phyloP scores from a whole-genome alignment of 2,797 vertebrate species.

The Myripristis jacobus region DNA sequence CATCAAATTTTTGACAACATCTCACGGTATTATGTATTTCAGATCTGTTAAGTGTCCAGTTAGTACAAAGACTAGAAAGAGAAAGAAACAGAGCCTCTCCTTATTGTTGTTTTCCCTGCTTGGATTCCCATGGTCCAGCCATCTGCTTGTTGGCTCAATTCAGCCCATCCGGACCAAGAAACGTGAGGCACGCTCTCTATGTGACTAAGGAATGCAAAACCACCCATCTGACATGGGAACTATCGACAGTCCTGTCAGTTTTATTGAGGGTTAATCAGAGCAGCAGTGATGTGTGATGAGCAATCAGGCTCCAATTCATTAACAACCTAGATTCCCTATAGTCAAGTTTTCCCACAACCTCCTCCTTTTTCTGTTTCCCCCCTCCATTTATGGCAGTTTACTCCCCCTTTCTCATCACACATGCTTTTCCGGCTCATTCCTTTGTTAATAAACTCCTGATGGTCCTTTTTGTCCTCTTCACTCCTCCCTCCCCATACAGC shows the following conservation, averaged over 20 bases:
- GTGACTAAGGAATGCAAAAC: constrained; percentile 41
- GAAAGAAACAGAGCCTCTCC: constrained; percentile 33
- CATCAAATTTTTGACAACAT: constrained; percentile 11
- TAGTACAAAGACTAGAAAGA: constrained; percentile 2
- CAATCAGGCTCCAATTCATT: background rate
- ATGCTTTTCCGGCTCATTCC: background rate
- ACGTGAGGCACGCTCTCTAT: constrained; percentile 24
- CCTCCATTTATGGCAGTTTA: background rate
- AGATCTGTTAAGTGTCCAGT: constrained; percentile 15
- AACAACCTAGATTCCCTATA: background rate
- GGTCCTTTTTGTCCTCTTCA: background rate
- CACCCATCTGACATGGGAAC: constrained; percentile 30
- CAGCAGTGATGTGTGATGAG: background rate
- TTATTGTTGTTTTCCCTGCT: constrained; percentile 49
- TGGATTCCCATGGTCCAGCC: constrained; percentile 52
- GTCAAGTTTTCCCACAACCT: background rate
- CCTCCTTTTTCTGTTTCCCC: background rate
- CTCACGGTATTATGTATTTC: background rate
- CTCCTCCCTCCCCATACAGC: background rate
- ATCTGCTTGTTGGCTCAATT: constrained; percentile 61
- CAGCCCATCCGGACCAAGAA: constrained; percentile 28
- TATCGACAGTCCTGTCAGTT: constrained; percentile 22
- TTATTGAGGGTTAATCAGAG: constrained; percentile 32
- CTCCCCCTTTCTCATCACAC: background rate
- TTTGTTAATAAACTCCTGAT: background rate